phyloP scores from a whole-genome alignment of 1,140 invertebrate genomes.

The Temnothorax nylanderi region DNA sequence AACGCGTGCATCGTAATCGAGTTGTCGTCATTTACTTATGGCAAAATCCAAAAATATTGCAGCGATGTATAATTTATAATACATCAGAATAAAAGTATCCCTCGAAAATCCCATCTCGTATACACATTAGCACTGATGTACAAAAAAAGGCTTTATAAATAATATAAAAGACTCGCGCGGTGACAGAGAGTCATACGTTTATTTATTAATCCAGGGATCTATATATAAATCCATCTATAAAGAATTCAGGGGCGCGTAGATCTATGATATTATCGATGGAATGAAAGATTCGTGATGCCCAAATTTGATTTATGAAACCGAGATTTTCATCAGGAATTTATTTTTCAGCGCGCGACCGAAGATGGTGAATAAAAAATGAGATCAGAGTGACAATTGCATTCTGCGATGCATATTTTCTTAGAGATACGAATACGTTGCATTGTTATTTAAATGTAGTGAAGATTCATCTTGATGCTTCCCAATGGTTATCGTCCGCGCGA shows the following conservation, averaged over 20 bases:
- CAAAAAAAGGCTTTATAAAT: not conserved
- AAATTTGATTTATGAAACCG: not conserved
- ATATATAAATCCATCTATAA: not conserved
- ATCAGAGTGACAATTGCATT: not conserved
- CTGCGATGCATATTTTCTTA: not conserved
- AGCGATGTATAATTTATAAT: not conserved
- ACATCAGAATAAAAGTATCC: not conserved
- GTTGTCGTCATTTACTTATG: not conserved
- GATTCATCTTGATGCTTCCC: not conserved
- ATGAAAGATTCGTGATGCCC: not conserved
- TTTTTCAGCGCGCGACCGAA: not conserved
- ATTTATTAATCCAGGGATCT: not conserved
- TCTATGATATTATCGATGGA: not conserved
- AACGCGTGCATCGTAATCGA: constrained; percentile 13
- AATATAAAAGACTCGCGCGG: not conserved
- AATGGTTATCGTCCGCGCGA: not conserved
- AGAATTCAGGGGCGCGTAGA: not conserved
- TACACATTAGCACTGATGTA: not conserved
- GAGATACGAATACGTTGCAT: not conserved
- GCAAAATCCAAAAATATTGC: not conserved
- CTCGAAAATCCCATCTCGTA: not conserved
- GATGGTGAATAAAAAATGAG: not conserved
- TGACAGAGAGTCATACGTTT: not conserved
- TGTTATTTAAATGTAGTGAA: not conserved
- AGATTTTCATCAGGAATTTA: not conserved